These are phyloP conservation scores for Tenodera sinensis DNA, from an alignment of 2,888 invertebrate species.

Conservation along the genomic window DNA sequence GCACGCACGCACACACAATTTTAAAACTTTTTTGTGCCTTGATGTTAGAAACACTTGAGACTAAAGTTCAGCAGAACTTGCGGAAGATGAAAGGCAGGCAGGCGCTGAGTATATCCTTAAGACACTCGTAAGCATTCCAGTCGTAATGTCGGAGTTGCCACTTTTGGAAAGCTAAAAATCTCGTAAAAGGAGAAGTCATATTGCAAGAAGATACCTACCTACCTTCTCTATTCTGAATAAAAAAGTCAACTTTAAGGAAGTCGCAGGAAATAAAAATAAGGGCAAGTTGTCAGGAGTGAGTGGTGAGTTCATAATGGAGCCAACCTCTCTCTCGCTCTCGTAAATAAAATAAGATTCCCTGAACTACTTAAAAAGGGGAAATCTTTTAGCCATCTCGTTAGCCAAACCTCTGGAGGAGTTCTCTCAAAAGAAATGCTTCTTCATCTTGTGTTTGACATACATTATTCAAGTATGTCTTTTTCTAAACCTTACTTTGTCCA, in stretches of 20 bases:
- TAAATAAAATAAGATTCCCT: too few relatives aligned
- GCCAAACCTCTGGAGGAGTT: not conserved
- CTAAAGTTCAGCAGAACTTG: not conserved
- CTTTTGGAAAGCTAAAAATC: not conserved
- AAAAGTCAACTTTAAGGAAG: not conserved
- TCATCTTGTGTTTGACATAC: not conserved
- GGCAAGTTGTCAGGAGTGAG: not conserved
- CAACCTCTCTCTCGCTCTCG: not conserved
- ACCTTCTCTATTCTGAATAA: not conserved
- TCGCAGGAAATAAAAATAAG: not conserved
- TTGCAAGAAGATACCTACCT: not conserved
- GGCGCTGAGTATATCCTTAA: too few relatives aligned
- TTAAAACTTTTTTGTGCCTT: not conserved
- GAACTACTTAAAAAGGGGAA: not conserved
- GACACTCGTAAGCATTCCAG: not conserved
- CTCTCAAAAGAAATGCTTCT: not conserved
- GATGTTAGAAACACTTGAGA: not conserved
- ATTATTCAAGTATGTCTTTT: not conserved
- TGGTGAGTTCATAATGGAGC: not conserved
- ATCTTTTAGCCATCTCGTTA: not conserved
- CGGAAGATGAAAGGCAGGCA: not conserved
- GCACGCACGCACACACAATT: not conserved
- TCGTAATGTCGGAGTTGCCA: not conserved
- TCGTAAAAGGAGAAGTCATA: not conserved
- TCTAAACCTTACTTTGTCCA: not conserved